These are phyloP conservation scores for Drosophila acutilabella DNA, from an alignment of 2,888 invertebrate genomes.

Conservation along the genomic window DNA sequence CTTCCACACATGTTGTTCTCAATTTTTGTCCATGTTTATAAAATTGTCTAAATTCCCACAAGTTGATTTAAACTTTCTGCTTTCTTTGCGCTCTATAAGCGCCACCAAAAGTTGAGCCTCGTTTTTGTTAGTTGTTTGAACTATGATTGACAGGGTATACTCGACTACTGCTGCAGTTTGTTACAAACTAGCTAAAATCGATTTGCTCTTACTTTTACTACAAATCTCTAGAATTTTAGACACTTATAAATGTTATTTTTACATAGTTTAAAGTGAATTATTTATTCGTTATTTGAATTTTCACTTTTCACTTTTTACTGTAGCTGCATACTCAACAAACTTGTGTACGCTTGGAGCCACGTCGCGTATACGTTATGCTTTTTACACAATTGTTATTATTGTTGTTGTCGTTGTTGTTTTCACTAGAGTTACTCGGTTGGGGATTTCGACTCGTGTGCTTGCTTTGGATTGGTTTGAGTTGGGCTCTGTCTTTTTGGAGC, in stretches of 20 bases:
- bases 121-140: slow-evolving; percentile 50
- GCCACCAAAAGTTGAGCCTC: slow-evolving; percentile 57
- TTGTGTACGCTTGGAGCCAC: slow-evolving; percentile 52
- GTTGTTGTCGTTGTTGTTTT: slow-evolving; percentile 26
- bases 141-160: neutral
- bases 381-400: slow-evolving; percentile 67
- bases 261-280: slow-evolving; percentile 13
- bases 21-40: slow-evolving; percentile 73
- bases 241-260: neutral
- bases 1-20: slow-evolving; percentile 25
- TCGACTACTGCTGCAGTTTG: neutral
- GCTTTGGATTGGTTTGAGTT: neutral
- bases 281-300: slow-evolving; percentile 22
- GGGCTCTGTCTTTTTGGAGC: slow-evolving; percentile 27
- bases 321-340: slow-evolving; percentile 25
- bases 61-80: slow-evolving; percentile 81
- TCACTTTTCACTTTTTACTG: slow-evolving; percentile 35
- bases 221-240: too few relatives aligned
- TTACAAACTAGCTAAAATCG: too few relatives aligned
- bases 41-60: slow-evolving; percentile 82
- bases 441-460: neutral
- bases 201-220: too few relatives aligned
- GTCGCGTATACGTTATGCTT: slow-evolving; percentile 75
- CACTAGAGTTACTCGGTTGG: slow-evolving; percentile 1
- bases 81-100: slow-evolving; percentile 41